These are phyloP conservation scores for Cyprinodon variegatus DNA, from an alignment of 2,113 vertebrate genomes.

Conservation along the genomic window DNA sequence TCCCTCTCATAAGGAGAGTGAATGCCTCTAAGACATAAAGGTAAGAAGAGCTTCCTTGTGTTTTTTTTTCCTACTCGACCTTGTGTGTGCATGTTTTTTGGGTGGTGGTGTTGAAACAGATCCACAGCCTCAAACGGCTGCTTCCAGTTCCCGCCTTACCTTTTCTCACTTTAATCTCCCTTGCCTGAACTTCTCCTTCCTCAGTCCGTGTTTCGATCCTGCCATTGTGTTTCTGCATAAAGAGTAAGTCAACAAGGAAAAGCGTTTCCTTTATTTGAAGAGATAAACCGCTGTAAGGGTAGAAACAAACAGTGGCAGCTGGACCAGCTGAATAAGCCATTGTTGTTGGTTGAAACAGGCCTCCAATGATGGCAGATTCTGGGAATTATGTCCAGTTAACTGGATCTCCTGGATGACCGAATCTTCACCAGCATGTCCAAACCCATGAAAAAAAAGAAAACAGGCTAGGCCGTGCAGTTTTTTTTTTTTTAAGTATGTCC, in stretches of 20 bases:
- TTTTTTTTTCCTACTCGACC: slow-evolving; percentile 15
- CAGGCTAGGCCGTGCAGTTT: not conserved
- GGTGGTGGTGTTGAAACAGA: slow-evolving; percentile 12
- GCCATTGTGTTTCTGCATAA: not conserved
- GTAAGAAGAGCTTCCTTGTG: slow-evolving; percentile 51
- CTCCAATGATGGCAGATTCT: not conserved
- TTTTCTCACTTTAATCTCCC: not conserved
- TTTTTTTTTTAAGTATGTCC: not conserved
- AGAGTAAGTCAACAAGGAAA: slow-evolving; percentile 7
- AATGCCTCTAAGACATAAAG: slow-evolving; percentile 75
- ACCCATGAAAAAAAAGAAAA: not conserved
- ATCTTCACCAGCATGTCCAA: not conserved
- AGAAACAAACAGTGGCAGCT: slow-evolving; percentile 55
- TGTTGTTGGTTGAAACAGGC: slow-evolving; percentile 30
- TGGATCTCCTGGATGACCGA: no score
- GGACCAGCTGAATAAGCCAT: slow-evolving; percentile 45
- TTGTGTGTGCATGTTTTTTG: slow-evolving; percentile 13
- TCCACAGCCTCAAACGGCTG: slow-evolving; percentile 41
- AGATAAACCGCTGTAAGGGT: slow-evolving; percentile 41
- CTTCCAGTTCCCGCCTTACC: slow-evolving; percentile 2
- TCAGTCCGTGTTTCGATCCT: not conserved
- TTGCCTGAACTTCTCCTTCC: not conserved
- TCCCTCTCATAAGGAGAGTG: slow-evolving; percentile 67
- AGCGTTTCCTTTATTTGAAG: slow-evolving; percentile 35
- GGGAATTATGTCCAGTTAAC: not conserved